Evolutionary conservation across 2,797 vertebrate genomes (phyloP).

Genomic region (Prunella strophiata): DNA sequence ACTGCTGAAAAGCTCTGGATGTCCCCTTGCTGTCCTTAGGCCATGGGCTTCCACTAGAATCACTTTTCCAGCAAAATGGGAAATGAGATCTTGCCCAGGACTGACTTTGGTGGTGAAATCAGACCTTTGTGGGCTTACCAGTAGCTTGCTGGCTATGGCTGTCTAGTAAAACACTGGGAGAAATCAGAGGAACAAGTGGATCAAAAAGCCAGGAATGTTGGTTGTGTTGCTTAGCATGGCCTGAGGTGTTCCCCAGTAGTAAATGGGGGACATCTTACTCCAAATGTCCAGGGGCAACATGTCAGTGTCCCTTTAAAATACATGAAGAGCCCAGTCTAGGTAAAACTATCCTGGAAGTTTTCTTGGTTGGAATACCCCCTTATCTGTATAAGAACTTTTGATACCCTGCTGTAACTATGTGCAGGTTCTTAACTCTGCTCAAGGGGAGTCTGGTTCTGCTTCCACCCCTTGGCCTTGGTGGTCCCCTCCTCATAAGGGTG

Average conservation of each 20-base stretch:
- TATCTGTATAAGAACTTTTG: neutral
- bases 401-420: neutral
- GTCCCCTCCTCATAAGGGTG: neutral
- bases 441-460: neutral
- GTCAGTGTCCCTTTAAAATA: neutral
- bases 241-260: neutral
- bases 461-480: neutral
- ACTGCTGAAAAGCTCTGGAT: neutral
- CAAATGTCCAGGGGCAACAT: neutral
- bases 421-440: neutral
- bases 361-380: neutral
- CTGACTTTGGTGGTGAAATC: neutral
- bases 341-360: neutral
- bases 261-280: neutral
- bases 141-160: neutral
- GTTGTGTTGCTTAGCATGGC: neutral
- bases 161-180: neutral
- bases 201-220: neutral
- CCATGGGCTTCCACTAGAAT: neutral
- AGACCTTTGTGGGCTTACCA: neutral
- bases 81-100: neutral
- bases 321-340: neutral
- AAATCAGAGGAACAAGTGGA: neutral
- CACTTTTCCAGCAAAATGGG: neutral
- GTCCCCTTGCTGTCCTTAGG: neutral